These are phyloP conservation scores for Pseudomyrmex pallidus DNA, from an alignment of 1,140 invertebrate genomes.

Conservation along the genomic window DNA sequence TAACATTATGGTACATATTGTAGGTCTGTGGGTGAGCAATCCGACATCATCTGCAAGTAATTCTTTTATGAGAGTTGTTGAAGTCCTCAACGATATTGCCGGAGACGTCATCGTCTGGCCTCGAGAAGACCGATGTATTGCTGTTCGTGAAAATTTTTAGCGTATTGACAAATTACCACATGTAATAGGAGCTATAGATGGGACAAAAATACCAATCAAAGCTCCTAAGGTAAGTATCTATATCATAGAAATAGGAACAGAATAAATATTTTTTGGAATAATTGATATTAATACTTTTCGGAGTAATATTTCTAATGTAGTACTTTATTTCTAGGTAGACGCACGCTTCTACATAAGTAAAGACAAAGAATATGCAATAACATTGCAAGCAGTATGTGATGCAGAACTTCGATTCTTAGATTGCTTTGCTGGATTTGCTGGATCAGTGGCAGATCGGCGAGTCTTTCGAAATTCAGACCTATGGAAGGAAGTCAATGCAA, in stretches of 20 bases:
- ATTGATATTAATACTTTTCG: too few species aligned
- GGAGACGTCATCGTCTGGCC: constrained; percentile 2
- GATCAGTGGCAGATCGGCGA: constrained; percentile 12
- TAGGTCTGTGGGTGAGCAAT: neutral
- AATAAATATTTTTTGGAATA: too few species aligned
- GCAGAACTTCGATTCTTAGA: constrained; percentile 6
- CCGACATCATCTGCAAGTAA: constrained; percentile 5
- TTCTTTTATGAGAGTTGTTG: constrained; percentile 20
- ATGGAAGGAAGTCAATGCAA: constrained; percentile 22
- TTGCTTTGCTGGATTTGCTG: constrained; percentile 29
- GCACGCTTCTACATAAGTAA: constrained; percentile 20
- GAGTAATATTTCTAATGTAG: too few species aligned
- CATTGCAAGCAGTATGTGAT: constrained; percentile 7
- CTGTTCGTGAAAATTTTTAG: neutral
- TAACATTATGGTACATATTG: neutral
- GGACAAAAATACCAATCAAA: neutral
- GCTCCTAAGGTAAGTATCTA: neutral
- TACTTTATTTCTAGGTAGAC: constrained; percentile 1
- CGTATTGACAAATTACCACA: neutral
- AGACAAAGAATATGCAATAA: constrained; percentile 1
- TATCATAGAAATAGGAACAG: too few species aligned
- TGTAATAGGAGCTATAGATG: constrained; percentile 23
- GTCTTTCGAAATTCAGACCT: constrained; percentile 43
- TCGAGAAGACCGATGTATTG: neutral
- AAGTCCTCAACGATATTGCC: neutral